Percentiles rank a stretch among this genome's conserved stretches.
phyloP scores from a whole-genome alignment of 2,797 vertebrate genomes.

The Corythornis leucogaster region DNA sequence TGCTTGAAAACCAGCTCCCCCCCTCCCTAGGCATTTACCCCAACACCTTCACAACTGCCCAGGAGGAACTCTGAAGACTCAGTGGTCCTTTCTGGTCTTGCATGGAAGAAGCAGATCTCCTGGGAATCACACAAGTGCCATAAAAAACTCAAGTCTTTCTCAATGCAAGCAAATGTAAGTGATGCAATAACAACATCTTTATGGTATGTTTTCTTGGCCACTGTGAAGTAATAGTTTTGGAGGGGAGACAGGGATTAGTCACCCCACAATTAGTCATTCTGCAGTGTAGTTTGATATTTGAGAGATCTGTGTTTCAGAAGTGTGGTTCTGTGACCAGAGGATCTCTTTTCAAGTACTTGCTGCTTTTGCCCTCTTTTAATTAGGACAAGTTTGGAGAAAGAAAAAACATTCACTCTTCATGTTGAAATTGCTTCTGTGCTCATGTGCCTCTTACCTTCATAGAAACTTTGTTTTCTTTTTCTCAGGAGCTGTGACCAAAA shows the following conservation, averaged over 20 bases:
- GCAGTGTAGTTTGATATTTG: constrained; percentile 24
- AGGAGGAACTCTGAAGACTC: not conserved
- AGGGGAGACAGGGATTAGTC: constrained; percentile 60
- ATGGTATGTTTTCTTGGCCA: constrained; percentile 55
- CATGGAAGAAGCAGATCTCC: not conserved
- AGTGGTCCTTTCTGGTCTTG: not conserved
- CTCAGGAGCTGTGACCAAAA: not conserved
- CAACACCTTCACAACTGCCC: not conserved
- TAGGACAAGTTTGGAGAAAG: not conserved
- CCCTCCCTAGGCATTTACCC: not conserved
- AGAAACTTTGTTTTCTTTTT: not conserved
- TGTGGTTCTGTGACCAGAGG: not conserved
- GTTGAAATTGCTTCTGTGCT: not conserved
- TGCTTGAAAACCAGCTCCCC: not conserved
- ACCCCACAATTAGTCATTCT: constrained; percentile 60
- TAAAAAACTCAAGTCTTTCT: constrained; percentile 14
- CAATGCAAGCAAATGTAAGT: constrained; percentile 5
- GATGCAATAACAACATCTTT: constrained; percentile 48
- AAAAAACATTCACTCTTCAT: not conserved
- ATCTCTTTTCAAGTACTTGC: constrained; percentile 19
- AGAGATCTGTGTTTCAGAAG: constrained; percentile 52
- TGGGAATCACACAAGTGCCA: not conserved
- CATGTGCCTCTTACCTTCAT: not conserved
- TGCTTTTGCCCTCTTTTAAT: not conserved
- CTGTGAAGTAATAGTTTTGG: constrained; percentile 51